Percentiles rank a stretch among this genome's conserved stretches.
Evolutionary conservation across 2,113 vertebrate genomes (phyloP).

Genomic region (Ictalurus furcatus): DNA sequence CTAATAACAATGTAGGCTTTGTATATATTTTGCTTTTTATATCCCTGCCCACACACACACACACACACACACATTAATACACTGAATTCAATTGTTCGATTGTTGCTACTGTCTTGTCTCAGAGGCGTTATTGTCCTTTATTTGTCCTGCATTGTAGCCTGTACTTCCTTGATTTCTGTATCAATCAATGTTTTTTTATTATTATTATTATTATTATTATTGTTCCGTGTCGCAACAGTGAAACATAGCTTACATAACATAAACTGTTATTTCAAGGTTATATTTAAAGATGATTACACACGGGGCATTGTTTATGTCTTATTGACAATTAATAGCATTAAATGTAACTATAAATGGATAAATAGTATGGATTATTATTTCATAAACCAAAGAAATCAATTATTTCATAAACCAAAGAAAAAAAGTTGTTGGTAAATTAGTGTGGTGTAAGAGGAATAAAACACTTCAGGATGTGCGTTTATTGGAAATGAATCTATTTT

Average conservation of each 20-base stretch:
- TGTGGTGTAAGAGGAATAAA: neutral
- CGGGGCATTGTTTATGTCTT: no score
- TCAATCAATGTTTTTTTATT: neutral
- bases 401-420: neutral
- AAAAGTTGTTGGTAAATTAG: neutral
- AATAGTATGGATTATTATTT: neutral
- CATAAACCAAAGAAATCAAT: neutral
- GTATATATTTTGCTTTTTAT: neutral
- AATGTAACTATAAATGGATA: neutral
- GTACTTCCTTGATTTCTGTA: neutral
- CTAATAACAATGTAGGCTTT: neutral
- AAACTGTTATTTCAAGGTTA: neutral
- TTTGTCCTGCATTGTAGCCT: neutral
- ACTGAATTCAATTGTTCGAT: neutral
- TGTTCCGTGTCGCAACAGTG: neutral
- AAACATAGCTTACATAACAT: neutral
- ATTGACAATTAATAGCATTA: neutral
- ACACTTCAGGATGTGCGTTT: neutral
- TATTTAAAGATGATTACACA: neutral
- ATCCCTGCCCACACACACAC: neutral
- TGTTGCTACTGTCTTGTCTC: neutral
- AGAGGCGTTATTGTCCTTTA: constrained; percentile 15
- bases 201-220: neutral
- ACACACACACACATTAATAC: neutral
- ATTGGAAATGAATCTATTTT: neutral